Base-by-base conservation (phyloP, 1,140 invertebrate genomes). In the Anagrus nilaparvatae region DNA sequence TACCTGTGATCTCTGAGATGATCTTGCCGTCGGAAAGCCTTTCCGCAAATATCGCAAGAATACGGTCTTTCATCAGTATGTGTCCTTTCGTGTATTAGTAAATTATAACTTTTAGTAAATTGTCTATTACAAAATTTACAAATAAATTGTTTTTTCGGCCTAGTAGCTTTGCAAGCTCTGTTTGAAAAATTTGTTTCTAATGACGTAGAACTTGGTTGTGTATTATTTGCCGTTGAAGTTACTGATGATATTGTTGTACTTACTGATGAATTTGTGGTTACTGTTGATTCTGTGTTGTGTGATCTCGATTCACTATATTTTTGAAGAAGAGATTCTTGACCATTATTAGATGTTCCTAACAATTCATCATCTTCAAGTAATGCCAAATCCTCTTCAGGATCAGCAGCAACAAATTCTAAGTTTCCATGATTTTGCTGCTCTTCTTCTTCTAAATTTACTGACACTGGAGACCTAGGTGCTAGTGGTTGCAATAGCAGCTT, bases 11-110 rank as follows among this genome's bases (percentile, higher is more conserved):
- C 90, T 63, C 90, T 73, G 7, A 96, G 76, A 70, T 96, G 90
- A 65, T 95, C 90, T 63, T 96, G 92, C 56, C 92, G 74, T 46
- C 93, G 73, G 75, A 97, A 97, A 1, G 90, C 87, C 65, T 69
- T 69, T 21, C 79, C 75, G 66, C 96, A 99, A 46, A 97, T 87
- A 65, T 98, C 94, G 71, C 96, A 99, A 9, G 90, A 89, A 59
- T 94, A 99, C 3, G 95, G 96, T 40, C 95, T 69, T 64, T 99
- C 96, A 65, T 99, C 92, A 3, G 96, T 99, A 61, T 99, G 96
- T 2, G 93, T 98, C 51, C 93, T 74, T 65, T 97, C 90, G 69
- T 98, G 95, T 51, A 98, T 98, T 33, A 97, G 71, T 35, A 99
- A 75, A 63, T 98, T 98, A 70, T 99, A 98, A 13, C 90, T 88